Conservation (phyloP, 1,140 invertebrate species). For the Gonatopus flavifemur region DNA sequence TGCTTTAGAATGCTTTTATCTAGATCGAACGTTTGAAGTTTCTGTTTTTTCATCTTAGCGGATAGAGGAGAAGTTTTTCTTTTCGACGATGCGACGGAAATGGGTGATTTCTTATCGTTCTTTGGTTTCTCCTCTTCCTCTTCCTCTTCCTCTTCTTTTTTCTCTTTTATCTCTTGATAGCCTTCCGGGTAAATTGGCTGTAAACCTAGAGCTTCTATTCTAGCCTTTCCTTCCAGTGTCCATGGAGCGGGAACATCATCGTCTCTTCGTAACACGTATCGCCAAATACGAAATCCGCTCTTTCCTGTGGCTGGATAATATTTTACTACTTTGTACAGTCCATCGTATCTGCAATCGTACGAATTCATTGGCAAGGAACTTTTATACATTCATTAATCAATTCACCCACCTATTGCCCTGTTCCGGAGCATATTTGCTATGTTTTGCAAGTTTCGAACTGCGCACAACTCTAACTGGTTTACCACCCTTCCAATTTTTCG, state of each 20-base stretch:
- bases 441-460: conserved; percentile 73
- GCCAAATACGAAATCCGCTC: conserved; percentile 81
- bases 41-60: conserved; percentile 52
- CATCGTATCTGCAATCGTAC: conserved; percentile 69
- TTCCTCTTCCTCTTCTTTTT: conserved; percentile 40
- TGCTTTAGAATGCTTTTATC: conserved; percentile 56
- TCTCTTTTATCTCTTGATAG: conserved; percentile 68
- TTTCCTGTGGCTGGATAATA: conserved; percentile 81
- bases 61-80: conserved; percentile 21
- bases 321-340: conserved; percentile 80
- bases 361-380: conserved; percentile 9
- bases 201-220: conserved; percentile 39
- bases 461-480: conserved; percentile 78
- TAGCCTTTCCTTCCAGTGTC: conserved; percentile 72
- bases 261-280: conserved; percentile 77
- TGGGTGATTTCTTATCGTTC: no score
- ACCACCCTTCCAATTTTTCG: conserved; percentile 73
- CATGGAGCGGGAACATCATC: conserved; percentile 81
- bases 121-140: conserved; percentile 31
- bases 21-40: conserved; percentile 55
- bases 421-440: conserved; percentile 78
- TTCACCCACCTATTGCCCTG: conserved; percentile 66
- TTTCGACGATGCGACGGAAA: conserved; percentile 6
- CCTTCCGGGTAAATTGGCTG: conserved; percentile 68
- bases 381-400: no score